These are phyloP conservation scores for Branchipolynoe longqiensis DNA, from an alignment of 2,888 invertebrate species.

Conservation along the genomic window DNA sequence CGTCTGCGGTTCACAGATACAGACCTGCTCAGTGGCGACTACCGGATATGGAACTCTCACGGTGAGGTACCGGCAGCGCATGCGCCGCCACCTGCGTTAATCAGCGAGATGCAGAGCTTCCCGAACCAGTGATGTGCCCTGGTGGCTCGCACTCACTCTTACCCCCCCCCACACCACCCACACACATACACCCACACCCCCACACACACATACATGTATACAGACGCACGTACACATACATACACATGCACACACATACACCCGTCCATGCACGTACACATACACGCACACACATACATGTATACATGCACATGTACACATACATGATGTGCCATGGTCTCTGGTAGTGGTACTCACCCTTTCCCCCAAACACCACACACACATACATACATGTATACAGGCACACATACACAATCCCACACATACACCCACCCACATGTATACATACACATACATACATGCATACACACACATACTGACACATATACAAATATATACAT, in stretches of 20 bases:
- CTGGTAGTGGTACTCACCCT: too few species aligned
- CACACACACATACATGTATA: too few species aligned
- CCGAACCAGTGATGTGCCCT: not conserved
- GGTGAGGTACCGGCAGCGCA: constrained; percentile 70
- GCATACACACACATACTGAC: constrained; percentile 1
- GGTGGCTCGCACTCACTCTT: too few species aligned
- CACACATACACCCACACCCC: too few species aligned
- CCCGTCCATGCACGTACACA: not conserved
- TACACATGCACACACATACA: too few species aligned
- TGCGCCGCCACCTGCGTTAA: constrained; percentile 30
- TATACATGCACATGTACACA: not conserved
- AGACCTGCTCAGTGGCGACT: constrained; percentile 74
- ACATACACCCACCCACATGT: constrained; percentile 22
- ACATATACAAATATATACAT: constrained; percentile 37
- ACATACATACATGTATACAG: not conserved
- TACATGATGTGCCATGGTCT: too few species aligned
- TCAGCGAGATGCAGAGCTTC: constrained; percentile 41
- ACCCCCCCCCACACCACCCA: too few species aligned
- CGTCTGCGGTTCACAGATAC: constrained; percentile 74
- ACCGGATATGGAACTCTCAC: constrained; percentile 78
- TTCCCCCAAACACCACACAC: too few species aligned
- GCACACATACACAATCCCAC: constrained; percentile 21
- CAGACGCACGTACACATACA: too few species aligned
- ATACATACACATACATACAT: constrained; percentile 12
- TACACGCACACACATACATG: not conserved